Conservation (phyloP, 2,113 vertebrate species). For the Rhinoptilus africanus region DNA sequence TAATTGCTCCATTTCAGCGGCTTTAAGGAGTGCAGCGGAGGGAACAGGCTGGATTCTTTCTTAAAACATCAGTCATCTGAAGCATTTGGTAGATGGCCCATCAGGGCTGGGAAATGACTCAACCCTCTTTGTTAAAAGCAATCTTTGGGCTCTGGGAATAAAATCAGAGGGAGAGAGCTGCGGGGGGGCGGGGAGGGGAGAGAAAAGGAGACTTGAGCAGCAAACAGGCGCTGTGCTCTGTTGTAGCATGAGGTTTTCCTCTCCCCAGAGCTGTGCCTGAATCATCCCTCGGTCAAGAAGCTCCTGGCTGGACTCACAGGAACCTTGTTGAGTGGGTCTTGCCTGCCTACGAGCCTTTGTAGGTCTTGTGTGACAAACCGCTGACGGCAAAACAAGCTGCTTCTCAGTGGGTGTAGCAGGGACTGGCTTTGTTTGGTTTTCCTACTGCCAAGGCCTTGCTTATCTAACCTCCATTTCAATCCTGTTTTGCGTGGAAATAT, state of each 20-base stretch:
- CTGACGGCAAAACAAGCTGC: neutral
- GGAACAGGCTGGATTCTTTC: slow-evolving; percentile 30
- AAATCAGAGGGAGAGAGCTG: slow-evolving; percentile 11
- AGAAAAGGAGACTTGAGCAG: neutral
- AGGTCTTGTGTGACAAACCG: neutral
- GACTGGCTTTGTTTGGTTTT: slow-evolving; percentile 47
- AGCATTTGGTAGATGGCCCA: slow-evolving; percentile 31
- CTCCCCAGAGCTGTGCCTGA: neutral
- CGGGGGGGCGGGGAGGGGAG: neutral
- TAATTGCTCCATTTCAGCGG: slow-evolving; percentile 53
- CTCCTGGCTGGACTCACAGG: neutral
- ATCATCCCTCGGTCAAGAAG: neutral
- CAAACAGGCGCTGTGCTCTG: neutral
- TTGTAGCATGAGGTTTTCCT: neutral
- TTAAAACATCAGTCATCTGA: slow-evolving; percentile 16
- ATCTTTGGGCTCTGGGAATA: neutral
- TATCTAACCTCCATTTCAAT: slow-evolving; percentile 54
- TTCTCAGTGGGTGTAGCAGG: neutral
- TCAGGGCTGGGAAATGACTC: slow-evolving; percentile 61
- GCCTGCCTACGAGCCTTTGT: neutral
- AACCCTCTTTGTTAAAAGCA: slow-evolving; percentile 35
- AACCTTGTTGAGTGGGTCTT: neutral
- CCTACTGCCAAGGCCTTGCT: slow-evolving; percentile 58
- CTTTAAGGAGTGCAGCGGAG: neutral
- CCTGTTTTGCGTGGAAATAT: neutral